Conservation (phyloP, 2,888 invertebrate species). For the Acleris emargana region DNA sequence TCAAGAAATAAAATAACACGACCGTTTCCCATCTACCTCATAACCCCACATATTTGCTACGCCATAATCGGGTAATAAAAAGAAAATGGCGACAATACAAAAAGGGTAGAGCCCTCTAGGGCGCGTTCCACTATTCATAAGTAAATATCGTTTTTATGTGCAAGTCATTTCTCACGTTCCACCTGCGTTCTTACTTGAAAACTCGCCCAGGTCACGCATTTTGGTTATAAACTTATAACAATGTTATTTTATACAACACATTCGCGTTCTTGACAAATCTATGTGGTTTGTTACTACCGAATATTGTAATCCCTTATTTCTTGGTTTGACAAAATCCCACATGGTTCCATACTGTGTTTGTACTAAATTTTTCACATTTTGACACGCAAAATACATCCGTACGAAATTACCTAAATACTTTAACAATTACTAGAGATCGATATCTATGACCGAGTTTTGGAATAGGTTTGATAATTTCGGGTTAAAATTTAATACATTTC, state of each 20-base stretch:
- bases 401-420: too few species aligned
- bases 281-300: too few species aligned
- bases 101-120: conserved; percentile 35
- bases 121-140: conserved; percentile 45
- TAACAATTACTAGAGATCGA: too few species aligned
- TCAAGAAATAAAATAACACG: conserved; percentile 30
- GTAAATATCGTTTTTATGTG: conserved; percentile 45
- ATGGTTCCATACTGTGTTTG: too few species aligned
- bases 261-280: too few species aligned
- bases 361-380: too few species aligned
- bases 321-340: too few species aligned
- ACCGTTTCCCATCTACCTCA: conserved; percentile 29
- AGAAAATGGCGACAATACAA: conserved; percentile 38
- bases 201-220: conserved; percentile 5
- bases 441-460: too few species aligned
- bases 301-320: too few species aligned
- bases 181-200: conserved; percentile 30
- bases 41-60: conserved; percentile 32
- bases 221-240: not conserved
- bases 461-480: too few species aligned
- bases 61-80: conserved; percentile 36
- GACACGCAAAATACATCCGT: too few species aligned
- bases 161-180: conserved; percentile 33
- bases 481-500: too few species aligned
- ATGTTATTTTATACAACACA: not conserved